Percentiles rank a stretch among this genome's conserved stretches.
These are phyloP conservation scores for Micromesistius poutassou DNA, from an alignment of 2,797 vertebrate species.

Conservation along the genomic window DNA sequence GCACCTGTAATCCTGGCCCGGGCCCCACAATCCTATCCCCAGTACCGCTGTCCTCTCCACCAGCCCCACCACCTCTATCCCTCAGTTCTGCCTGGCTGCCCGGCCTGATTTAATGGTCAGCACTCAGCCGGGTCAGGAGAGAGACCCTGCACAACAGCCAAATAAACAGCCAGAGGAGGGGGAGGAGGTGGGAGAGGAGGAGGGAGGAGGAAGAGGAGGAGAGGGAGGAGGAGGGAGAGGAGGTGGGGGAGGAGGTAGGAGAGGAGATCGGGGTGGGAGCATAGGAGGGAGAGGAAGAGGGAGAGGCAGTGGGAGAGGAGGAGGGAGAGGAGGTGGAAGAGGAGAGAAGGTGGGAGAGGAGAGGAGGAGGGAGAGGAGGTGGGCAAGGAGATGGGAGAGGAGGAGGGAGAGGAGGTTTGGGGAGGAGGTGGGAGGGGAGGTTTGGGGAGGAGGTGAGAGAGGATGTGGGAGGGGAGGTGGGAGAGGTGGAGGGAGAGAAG, in stretches of 20 bases:
- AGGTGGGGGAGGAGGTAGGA: background rate
- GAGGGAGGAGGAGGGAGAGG: background rate
- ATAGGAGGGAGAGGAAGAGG: background rate
- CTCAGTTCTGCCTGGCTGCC: slow-evolving; percentile 63
- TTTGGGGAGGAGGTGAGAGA: background rate
- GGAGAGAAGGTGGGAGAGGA: background rate
- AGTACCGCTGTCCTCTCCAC: background rate
- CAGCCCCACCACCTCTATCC: slow-evolving; percentile 17
- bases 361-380: background rate
- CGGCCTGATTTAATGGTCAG: slow-evolving; percentile 72
- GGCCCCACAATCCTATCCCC: background rate
- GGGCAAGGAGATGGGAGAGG: too few relatives aligned
- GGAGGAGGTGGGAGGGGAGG: background rate
- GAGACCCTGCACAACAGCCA: slow-evolving; percentile 14
- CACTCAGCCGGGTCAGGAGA: slow-evolving; percentile 52
- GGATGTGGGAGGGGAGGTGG: background rate
- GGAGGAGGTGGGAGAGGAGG: background rate
- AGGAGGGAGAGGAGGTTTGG: background rate
- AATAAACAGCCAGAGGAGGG: background rate
- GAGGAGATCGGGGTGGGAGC: background rate
- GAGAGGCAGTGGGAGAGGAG: background rate
- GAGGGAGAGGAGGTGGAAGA: background rate
- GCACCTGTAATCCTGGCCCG: background rate
- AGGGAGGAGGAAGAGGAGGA: background rate
- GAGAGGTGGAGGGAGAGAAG: background rate